Evolutionary conservation across 1,140 invertebrate genomes (phyloP).

Genomic region (Gryllus bimaculatus): DNA sequence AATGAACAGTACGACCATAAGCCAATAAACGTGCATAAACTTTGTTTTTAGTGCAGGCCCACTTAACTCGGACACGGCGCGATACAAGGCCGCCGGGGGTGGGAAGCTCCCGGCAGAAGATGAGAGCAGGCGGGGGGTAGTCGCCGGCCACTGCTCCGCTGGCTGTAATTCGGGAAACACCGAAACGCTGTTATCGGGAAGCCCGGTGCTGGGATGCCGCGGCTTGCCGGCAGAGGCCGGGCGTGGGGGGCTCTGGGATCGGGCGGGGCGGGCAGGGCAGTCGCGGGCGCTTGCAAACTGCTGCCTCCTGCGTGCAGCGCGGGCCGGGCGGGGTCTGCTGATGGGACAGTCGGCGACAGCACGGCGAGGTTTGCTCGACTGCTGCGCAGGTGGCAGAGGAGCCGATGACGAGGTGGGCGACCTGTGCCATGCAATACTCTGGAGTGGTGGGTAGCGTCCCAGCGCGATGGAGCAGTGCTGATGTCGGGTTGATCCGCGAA

Average conservation of each 20-base stretch:
- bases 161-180: not conserved
- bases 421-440: no score
- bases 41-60: not conserved
- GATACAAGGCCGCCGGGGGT: not conserved
- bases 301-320: not conserved
- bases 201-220: not conserved
- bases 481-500: no score
- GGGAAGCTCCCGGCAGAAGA: not conserved
- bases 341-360: no score
- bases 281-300: not conserved
- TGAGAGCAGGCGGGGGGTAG: not conserved
- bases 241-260: no score
- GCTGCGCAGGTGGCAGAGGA: no score
- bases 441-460: no score
- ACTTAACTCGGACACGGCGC: not conserved
- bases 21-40: not conserved
- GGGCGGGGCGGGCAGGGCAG: no score
- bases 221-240: no score
- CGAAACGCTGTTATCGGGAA: no score
- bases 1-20: conserved; percentile 4
- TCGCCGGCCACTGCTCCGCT: not conserved
- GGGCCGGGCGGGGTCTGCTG: not conserved
- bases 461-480: no score
- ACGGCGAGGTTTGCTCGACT: no score
- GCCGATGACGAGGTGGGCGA: no score